These are phyloP conservation scores for Pseudomyrmex concolor DNA, from an alignment of 1,140 invertebrate genomes.

Conservation along the genomic window DNA sequence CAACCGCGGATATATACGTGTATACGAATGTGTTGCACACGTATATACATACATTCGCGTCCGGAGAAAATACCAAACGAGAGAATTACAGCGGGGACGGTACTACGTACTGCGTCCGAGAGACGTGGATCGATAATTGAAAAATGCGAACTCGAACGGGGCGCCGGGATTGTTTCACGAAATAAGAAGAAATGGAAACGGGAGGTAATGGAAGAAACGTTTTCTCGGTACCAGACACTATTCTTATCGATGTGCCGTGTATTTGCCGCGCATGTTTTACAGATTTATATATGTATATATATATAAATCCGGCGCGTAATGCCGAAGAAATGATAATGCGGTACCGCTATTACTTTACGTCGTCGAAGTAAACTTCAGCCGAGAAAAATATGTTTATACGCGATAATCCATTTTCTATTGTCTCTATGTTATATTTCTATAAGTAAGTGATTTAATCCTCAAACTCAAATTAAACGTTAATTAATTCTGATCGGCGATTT, in stretches of 20 bases:
- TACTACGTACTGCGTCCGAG: conserved; percentile 37
- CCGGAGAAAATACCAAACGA: conserved; percentile 29
- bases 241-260: conserved; percentile 36
- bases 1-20: neutral
- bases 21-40: neutral
- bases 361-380: neutral
- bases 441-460: no score
- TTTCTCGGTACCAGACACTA: conserved; percentile 30
- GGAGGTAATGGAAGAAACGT: conserved; percentile 51
- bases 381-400: no score
- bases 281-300: conserved; percentile 14
- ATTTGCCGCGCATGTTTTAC: conserved; percentile 8
- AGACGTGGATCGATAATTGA: conserved; percentile 56
- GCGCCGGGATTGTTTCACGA: conserved; percentile 44
- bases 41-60: neutral
- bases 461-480: neutral
- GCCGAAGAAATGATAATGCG: neutral
- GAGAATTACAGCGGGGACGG: conserved; percentile 29
- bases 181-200: conserved; percentile 43
- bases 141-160: conserved; percentile 51
- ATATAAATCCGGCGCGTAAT: neutral
- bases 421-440: no score
- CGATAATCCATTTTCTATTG: no score
- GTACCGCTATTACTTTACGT: neutral
- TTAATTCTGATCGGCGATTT: neutral